These are phyloP conservation scores for Urocynchramus pylzowi DNA, from an alignment of 2,113 vertebrate genomes.

Conservation along the genomic window DNA sequence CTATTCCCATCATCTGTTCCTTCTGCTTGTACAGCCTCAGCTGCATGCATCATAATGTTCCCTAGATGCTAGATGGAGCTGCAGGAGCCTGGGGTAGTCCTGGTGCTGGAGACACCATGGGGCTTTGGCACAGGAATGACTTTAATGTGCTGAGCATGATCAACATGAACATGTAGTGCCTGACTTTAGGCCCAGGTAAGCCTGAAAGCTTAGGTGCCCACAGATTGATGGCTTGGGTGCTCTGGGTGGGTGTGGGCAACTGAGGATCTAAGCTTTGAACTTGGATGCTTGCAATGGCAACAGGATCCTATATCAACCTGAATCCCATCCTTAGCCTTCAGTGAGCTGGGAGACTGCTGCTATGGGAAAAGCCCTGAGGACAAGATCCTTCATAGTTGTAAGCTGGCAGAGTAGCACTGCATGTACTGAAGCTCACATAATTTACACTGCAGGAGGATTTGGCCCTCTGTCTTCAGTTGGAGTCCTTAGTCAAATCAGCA, in stretches of 20 bases:
- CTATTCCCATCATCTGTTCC: neutral
- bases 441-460: neutral
- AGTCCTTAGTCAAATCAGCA: neutral
- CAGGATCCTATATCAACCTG: neutral
- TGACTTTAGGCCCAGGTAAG: neutral
- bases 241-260: neutral
- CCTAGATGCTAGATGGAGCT: neutral
- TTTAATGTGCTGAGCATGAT: neutral
- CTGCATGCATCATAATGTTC: fast-evolving
- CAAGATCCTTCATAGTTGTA: neutral
- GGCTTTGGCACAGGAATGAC: neutral
- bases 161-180: neutral
- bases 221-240: neutral
- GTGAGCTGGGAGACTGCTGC: neutral
- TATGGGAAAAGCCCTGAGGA: neutral
- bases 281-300: neutral
- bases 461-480: neutral
- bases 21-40: neutral
- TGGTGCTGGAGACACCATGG: neutral
- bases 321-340: neutral
- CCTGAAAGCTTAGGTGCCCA: neutral
- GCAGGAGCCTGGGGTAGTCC: neutral
- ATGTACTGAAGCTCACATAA: neutral
- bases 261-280: neutral
- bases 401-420: neutral